Conservation (phyloP, 1,140 invertebrate genomes). For the Zaprionus davidi region DNA sequence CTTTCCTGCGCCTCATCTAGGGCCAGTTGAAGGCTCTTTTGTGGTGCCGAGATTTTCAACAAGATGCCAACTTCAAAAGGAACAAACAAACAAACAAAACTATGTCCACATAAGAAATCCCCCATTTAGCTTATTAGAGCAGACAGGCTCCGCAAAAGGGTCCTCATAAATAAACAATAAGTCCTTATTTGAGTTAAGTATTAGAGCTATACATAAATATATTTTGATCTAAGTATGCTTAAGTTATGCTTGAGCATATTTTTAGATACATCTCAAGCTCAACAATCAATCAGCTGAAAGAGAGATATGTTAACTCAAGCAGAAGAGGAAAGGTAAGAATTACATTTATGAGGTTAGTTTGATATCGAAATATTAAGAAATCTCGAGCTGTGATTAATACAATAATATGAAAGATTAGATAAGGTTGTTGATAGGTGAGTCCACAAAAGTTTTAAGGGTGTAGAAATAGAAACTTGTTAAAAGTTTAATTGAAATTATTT, state of each 20-base stretch:
- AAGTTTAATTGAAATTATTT: too few relatives aligned
- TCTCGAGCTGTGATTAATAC: too few relatives aligned
- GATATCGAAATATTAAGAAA: too few relatives aligned
- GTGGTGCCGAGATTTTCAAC: constrained; percentile 50
- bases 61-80: constrained; percentile 47
- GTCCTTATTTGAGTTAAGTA: constrained; percentile 7
- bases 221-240: neutral
- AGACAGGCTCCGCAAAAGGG: constrained; percentile 12
- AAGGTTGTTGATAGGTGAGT: neutral
- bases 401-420: neutral
- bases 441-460: too few relatives aligned
- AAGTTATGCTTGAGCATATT: neutral
- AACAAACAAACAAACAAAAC: constrained; percentile 35
- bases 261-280: neutral
- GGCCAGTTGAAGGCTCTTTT: constrained; percentile 35
- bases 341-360: neutral
- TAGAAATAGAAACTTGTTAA: too few relatives aligned
- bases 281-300: constrained; percentile 1
- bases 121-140: constrained; percentile 40
- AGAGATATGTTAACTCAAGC: neutral
- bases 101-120: constrained; percentile 21
- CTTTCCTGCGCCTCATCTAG: neutral
- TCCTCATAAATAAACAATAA: constrained; percentile 20
- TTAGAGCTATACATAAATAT: constrained; percentile 5
- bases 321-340: neutral